These are phyloP conservation scores for Acropternis orthonyx DNA, from an alignment of 2,797 vertebrate species.

Conservation along the genomic window DNA sequence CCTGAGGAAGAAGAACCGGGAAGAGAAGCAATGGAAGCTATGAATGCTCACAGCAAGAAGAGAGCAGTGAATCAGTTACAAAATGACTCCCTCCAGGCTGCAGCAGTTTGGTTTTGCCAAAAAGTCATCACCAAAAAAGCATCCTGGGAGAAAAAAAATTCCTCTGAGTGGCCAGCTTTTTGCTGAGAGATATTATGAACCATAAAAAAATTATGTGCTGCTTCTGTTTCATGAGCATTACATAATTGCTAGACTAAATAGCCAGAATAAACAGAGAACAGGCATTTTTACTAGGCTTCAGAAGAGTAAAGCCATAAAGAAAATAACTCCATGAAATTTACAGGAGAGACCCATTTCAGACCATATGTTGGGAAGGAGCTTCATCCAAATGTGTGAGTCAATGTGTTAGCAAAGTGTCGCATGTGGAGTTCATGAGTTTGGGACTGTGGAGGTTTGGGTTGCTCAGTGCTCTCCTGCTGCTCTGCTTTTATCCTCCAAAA, in stretches of 20 bases:
- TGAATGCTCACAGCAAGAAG: background rate
- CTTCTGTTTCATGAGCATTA: constrained; percentile 40
- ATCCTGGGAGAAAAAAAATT: background rate
- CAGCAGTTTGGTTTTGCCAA: constrained; percentile 22
- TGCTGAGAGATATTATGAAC: background rate
- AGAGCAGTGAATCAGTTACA: background rate
- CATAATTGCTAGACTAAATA: constrained; percentile 27
- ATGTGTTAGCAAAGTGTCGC: background rate
- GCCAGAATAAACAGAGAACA: constrained; percentile 45
- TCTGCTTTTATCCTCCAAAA: background rate
- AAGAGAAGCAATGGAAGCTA: background rate
- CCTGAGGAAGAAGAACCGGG: background rate
- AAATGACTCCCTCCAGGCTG: background rate
- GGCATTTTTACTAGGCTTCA: constrained; percentile 25
- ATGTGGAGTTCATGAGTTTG: background rate
- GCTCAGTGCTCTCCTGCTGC: background rate
- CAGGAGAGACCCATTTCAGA: constrained; percentile 54
- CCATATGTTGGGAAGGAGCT: constrained; percentile 37
- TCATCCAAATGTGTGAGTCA: constrained; percentile 11
- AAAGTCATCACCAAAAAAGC: constrained; percentile 1
- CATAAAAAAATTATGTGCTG: constrained; percentile 53
- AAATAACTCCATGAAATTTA: constrained; percentile 53
- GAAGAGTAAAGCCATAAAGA: constrained; percentile 40
- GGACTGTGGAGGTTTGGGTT: background rate
- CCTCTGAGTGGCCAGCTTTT: background rate